phyloP scores from a whole-genome alignment of 1,140 invertebrate species.

The Tribolium madens region DNA sequence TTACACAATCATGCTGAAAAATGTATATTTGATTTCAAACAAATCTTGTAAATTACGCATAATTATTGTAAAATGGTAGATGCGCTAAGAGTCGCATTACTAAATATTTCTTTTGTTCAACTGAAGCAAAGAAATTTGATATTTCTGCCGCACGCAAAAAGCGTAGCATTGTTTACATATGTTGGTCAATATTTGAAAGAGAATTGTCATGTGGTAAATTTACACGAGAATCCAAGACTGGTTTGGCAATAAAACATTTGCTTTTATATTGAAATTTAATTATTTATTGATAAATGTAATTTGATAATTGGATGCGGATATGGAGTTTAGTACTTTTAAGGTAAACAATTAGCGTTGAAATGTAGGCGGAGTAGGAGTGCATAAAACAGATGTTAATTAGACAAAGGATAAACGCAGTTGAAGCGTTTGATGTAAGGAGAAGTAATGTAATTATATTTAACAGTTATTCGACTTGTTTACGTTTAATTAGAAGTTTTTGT shows the following conservation, averaged over 20 bases:
- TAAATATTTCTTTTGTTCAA: not conserved
- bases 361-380: not conserved
- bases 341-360: not conserved
- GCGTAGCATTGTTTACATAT: conserved; percentile 20
- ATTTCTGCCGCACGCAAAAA: conserved; percentile 18
- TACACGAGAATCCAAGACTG: not conserved
- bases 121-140: conserved; percentile 3
- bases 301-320: not conserved
- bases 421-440: not conserved
- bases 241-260: not conserved
- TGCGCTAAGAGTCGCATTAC: not conserved
- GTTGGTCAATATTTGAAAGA: conserved; percentile 29
- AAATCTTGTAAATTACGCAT: too few relatives aligned
- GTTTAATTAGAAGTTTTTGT: conserved; percentile 23
- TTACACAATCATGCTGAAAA: not conserved
- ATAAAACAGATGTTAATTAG: conserved; percentile 13
- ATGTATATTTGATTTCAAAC: too few relatives aligned
- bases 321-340: not conserved
- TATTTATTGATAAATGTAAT: not conserved
- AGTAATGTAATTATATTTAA: not conserved
- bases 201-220: conserved; percentile 13
- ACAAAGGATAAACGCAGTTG: conserved; percentile 4
- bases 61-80: not conserved
- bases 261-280: not conserved
- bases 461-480: not conserved